A percentile compares a stretch with the other conserved stretches of the same genome.
Conservation (phyloP, 1,140 invertebrate genomes). For the Camponotus pennsylvanicus region DNA sequence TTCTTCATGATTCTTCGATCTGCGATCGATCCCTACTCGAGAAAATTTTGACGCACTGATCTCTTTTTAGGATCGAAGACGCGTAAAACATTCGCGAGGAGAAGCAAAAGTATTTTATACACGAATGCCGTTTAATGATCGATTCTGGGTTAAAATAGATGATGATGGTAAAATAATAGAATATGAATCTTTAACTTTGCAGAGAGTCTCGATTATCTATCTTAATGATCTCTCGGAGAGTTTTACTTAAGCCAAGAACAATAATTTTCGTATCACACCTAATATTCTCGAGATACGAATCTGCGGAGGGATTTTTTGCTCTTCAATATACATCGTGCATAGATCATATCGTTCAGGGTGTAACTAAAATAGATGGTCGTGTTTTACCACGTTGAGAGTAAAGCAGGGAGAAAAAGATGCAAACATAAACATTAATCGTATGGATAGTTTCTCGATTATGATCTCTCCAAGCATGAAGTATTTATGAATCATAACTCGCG, state of each 20-base stretch:
- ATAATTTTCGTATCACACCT: slow-evolving; percentile 9
- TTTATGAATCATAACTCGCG: slow-evolving; percentile 20
- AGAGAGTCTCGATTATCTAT: not conserved
- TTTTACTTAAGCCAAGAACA: slow-evolving; percentile 9
- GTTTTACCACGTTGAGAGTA: not conserved
- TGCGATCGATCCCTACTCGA: not conserved
- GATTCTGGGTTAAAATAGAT: not conserved
- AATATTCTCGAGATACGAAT: slow-evolving; percentile 8
- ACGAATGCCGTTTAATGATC: not conserved
- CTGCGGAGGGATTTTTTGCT: slow-evolving; percentile 8
- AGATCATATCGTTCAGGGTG: slow-evolving; percentile 6
- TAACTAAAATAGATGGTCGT: slow-evolving; percentile 14
- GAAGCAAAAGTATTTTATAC: too few relatives aligned
- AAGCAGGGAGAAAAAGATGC: not conserved
- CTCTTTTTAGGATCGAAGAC: too few relatives aligned
- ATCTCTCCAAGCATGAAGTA: slow-evolving; percentile 21
- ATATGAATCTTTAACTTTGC: too few relatives aligned
- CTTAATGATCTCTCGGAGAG: slow-evolving; percentile 11
- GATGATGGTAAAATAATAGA: too few relatives aligned
- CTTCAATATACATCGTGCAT: not conserved
- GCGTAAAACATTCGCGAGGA: too few relatives aligned
- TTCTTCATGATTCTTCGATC: not conserved
- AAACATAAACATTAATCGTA: slow-evolving; percentile 39
- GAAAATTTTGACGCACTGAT: not conserved
- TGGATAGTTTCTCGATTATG: slow-evolving; percentile 4